Conservation (phyloP, 2,888 invertebrate species). For the Pyrrhosoma nymphula region DNA sequence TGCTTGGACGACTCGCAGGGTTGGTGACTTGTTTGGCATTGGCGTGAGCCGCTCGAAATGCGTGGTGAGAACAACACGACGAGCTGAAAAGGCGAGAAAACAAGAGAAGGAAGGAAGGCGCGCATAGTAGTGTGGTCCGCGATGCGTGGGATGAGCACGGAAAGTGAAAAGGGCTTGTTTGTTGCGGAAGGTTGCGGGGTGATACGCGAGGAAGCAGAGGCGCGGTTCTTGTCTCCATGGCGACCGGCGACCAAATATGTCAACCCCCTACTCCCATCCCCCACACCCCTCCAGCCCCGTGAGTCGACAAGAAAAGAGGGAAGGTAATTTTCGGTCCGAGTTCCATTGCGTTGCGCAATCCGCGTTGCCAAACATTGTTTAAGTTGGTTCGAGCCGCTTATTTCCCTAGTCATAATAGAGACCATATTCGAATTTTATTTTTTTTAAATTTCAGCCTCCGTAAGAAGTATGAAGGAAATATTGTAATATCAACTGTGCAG, state of each 20-base stretch:
- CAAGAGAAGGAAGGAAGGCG: too few relatives aligned
- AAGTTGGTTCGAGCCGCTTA: neutral
- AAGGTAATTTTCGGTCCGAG: neutral
- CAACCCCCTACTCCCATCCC: too few relatives aligned
- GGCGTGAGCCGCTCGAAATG: too few relatives aligned
- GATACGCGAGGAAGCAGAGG: neutral
- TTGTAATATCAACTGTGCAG: too few relatives aligned
- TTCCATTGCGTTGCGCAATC: neutral
- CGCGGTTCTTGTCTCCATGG: neutral
- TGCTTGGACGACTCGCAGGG: too few relatives aligned
- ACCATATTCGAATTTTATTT: too few relatives aligned
- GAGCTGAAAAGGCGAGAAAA: too few relatives aligned
- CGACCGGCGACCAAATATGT: neutral
- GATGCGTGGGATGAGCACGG: neutral
- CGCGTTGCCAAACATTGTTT: neutral
- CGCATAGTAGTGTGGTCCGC: neutral
- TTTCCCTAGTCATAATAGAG: too few relatives aligned
- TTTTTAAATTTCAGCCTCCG: too few relatives aligned
- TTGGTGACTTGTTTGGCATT: too few relatives aligned
- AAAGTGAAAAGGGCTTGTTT: slow-evolving; percentile 1
- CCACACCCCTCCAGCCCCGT: neutral
- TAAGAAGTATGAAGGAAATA: too few relatives aligned
- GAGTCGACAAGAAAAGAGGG: neutral
- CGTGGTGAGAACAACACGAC: too few relatives aligned
- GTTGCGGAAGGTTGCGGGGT: neutral